phyloP scores from a whole-genome alignment of 2,113 vertebrate genomes.

The Agapornis roseicollis region DNA sequence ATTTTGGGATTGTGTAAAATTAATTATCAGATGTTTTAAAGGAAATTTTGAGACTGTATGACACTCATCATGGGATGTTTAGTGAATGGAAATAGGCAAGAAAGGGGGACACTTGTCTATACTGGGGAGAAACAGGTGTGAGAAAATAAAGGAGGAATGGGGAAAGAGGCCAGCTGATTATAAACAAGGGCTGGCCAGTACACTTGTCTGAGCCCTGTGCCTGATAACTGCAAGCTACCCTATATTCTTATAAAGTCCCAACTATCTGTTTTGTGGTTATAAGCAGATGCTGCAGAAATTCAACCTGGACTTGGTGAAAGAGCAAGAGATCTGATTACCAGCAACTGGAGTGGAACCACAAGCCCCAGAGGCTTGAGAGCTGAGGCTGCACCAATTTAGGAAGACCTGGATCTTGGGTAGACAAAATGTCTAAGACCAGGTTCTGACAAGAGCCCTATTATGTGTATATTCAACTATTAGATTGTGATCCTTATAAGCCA shows the following conservation, averaged over 20 bases:
- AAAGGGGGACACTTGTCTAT: fast-evolving
- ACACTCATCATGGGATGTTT: neutral
- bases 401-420: neutral
- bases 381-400: neutral
- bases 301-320: neutral
- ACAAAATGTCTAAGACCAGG: neutral
- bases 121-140: neutral
- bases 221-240: neutral
- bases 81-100: neutral
- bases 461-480: neutral
- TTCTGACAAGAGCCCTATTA: fast-evolving
- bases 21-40: neutral
- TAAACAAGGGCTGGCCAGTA: neutral
- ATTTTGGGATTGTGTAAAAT: neutral
- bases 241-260: neutral
- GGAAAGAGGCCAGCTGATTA: neutral
- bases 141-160: neutral
- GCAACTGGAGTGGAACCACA: neutral
- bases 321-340: neutral
- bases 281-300: neutral
- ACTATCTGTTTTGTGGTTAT: fast-evolving
- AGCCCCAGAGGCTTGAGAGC: neutral
- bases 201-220: neutral
- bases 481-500: neutral
- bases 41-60: neutral